Conservation (phyloP, 2,888 invertebrate species). For the Clepsis dumicolana region DNA sequence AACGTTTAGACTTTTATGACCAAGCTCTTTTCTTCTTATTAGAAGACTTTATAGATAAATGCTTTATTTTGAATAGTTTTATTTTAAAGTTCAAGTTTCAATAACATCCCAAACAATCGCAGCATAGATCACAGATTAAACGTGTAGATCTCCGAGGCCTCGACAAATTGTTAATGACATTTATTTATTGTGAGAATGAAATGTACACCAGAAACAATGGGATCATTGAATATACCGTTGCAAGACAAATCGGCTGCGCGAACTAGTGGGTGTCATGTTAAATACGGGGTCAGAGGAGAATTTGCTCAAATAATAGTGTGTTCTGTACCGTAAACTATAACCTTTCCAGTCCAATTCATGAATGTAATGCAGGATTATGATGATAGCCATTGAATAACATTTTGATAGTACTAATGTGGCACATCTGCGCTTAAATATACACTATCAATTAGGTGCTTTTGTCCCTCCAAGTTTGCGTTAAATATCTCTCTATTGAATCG, state of each 20-base stretch:
- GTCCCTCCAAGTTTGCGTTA: no score
- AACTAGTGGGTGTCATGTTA: conserved; percentile 37
- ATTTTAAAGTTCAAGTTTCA: conserved; percentile 8
- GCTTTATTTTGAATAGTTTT: background rate
- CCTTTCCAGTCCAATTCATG: conserved; percentile 14
- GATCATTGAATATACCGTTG: conserved; percentile 42
- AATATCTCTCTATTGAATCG: no score
- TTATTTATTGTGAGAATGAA: conserved; percentile 41
- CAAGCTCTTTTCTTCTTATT: no score
- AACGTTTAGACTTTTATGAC: no score
- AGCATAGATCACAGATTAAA: conserved; percentile 23
- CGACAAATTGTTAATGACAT: conserved; percentile 42
- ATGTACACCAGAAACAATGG: conserved; percentile 39
- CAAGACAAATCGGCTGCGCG: conserved; percentile 29
- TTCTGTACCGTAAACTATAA: conserved; percentile 29
- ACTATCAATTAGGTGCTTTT: no score
- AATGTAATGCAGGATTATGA: background rate
- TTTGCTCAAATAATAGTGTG: conserved; percentile 38
- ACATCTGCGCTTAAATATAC: background rate
- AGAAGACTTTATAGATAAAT: no score
- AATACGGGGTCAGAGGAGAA: conserved; percentile 40
- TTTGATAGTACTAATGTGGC: background rate
- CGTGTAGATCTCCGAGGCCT: conserved; percentile 21
- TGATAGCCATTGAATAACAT: background rate
- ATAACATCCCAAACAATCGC: conserved; percentile 26